Evolutionary conservation across 2,888 invertebrate species (phyloP).

Genomic region (Catocala nupta): DNA sequence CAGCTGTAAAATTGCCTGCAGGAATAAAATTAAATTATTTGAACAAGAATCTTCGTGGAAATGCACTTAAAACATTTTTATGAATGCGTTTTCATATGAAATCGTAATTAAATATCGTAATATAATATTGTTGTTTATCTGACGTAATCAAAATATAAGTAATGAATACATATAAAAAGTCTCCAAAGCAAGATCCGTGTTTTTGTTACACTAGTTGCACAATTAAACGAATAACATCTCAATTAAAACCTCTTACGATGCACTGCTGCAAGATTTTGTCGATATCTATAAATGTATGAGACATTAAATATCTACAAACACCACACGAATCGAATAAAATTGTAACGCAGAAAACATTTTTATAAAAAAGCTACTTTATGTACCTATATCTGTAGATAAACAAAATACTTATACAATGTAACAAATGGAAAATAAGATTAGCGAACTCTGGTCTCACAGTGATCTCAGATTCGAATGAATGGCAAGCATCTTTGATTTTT

Average conservation of each 20-base stretch:
- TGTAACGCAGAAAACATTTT: no score
- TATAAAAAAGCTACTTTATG: no score
- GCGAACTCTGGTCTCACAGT: no score
- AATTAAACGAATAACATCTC: conserved; percentile 38
- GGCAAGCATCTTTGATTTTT: no score
- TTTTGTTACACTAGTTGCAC: conserved; percentile 21
- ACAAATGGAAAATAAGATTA: no score
- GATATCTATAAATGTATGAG: conserved; percentile 3
- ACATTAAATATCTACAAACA: no score
- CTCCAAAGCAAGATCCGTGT: conserved; percentile 32
- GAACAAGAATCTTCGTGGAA: conserved; percentile 4
- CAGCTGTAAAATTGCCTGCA: background rate
- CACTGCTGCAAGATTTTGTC: conserved; percentile 35
- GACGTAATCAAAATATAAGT: conserved; percentile 22
- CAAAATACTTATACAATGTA: no score
- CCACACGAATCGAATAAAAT: no score
- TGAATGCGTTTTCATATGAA: conserved; percentile 4
- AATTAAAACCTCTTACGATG: conserved; percentile 45
- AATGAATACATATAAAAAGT: conserved; percentile 31
- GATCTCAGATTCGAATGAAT: no score
- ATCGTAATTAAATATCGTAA: conserved; percentile 12
- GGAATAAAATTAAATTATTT: background rate
- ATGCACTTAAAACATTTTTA: conserved; percentile 3
- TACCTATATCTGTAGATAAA: no score
- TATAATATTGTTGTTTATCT: conserved; percentile 13